phyloP scores from a whole-genome alignment of 2,888 invertebrate species.

The Idaea straminata region DNA sequence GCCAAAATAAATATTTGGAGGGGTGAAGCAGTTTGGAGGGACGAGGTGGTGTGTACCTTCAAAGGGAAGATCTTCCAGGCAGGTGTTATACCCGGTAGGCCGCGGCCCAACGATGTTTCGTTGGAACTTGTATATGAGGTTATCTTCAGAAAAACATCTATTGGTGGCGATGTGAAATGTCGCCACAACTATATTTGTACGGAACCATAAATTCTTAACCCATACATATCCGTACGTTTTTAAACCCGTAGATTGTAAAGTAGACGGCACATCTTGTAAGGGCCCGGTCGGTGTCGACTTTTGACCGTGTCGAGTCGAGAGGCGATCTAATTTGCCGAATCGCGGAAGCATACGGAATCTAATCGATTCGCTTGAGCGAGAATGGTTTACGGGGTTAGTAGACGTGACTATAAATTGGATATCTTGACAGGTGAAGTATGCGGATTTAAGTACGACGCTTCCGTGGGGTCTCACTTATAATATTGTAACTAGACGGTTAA shows the following conservation, averaged over 20 bases:
- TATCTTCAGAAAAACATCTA: too few species aligned
- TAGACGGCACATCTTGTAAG: conserved; percentile 61
- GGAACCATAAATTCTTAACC: conserved; percentile 39
- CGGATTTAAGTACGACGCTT: conserved; percentile 13
- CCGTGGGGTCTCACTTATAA: background rate
- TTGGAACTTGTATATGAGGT: too few species aligned
- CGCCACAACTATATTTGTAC: conserved; percentile 27
- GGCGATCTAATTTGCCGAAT: conserved; percentile 76
- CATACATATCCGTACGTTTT: conserved; percentile 43
- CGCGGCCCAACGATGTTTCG: too few species aligned
- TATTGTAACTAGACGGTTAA: background rate
- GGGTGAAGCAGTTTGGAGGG: too few species aligned
- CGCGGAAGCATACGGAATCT: conserved; percentile 74
- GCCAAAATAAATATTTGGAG: too few species aligned
- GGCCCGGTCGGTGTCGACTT: conserved; percentile 70
- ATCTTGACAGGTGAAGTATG: conserved; percentile 20
- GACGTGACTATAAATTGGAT: conserved; percentile 25
- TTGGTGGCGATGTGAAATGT: too few species aligned
- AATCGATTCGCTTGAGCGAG: conserved; percentile 55
- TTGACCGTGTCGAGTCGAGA: conserved; percentile 77
- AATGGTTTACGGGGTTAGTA: conserved; percentile 30
- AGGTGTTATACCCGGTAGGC: too few species aligned
- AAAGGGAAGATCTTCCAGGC: too few species aligned
- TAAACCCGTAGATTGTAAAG: conserved; percentile 60
- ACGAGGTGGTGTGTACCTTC: too few species aligned